These are phyloP conservation scores for Drosophila helvetica DNA, from an alignment of 2,888 invertebrate genomes.

Conservation along the genomic window DNA sequence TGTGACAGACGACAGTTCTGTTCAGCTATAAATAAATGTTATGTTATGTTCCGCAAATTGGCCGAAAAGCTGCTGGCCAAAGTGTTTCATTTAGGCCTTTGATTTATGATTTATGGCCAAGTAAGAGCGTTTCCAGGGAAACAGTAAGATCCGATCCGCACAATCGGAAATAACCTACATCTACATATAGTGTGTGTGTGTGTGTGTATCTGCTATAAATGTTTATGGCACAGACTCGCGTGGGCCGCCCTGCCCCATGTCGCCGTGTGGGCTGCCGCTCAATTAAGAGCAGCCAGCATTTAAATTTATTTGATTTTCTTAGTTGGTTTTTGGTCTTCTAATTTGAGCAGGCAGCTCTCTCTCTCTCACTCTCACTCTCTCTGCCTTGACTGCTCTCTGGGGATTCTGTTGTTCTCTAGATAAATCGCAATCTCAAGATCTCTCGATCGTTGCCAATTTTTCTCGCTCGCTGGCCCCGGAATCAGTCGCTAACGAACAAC, in stretches of 20 bases:
- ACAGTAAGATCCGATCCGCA: conserved; percentile 11
- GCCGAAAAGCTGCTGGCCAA: conserved; percentile 61
- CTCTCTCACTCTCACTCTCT: too few species aligned
- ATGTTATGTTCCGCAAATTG: conserved; percentile 3
- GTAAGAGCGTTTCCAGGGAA: conserved; percentile 47
- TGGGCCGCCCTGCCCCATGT: conserved; percentile 48
- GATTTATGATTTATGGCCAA: conserved; percentile 61
- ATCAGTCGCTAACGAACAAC: conserved; percentile 84
- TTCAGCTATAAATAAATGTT: background rate
- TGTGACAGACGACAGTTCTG: background rate
- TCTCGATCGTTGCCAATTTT: conserved; percentile 72
- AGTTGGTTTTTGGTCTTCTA: conserved; percentile 52
- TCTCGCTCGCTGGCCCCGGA: conserved; percentile 48
- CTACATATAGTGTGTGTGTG: conserved; percentile 1
- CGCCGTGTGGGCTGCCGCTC: conserved; percentile 71
- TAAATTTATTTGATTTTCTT: conserved; percentile 72
- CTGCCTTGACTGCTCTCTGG: conserved; percentile 15
- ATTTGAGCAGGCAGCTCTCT: conserved; percentile 63
- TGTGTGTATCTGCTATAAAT: conserved; percentile 19
- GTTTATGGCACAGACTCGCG: conserved; percentile 56
- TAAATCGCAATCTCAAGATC: conserved; percentile 32
- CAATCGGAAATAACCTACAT: conserved; percentile 43
- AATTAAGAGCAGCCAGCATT: conserved; percentile 73
- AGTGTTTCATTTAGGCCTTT: conserved; percentile 57
- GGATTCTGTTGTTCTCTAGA: conserved; percentile 18